Evolutionary conservation across 2,888 invertebrate genomes (phyloP).

Genomic region (Rhopalosiphum nymphaeae): DNA sequence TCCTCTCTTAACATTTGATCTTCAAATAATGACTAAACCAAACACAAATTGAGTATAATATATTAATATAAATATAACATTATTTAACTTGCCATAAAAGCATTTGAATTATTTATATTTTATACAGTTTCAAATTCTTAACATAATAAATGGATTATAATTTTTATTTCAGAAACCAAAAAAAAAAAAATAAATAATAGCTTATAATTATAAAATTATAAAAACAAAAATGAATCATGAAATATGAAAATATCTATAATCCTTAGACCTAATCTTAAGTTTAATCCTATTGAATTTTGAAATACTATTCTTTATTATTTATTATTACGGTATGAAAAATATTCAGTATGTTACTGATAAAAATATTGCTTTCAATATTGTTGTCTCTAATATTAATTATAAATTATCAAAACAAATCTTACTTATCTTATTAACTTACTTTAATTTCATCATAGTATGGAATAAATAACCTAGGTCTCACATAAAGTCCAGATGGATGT

Average conservation of each 20-base stretch:
- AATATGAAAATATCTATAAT: background rate
- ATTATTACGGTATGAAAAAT: background rate
- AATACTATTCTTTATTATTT: background rate
- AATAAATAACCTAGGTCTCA: conserved; percentile 91
- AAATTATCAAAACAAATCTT: conserved; percentile 14
- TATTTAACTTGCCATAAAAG: background rate
- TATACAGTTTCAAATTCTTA: background rate
- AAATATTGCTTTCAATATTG: background rate
- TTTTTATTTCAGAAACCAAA: background rate
- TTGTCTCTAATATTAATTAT: background rate
- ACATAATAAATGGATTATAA: background rate
- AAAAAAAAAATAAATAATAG: background rate
- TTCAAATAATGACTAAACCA: conserved; percentile 79
- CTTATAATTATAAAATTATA: background rate
- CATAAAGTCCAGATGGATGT: conserved; percentile 78
- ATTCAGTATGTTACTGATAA: background rate
- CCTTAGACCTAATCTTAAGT: background rate
- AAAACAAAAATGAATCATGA: background rate
- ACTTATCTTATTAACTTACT: conserved; percentile 71
- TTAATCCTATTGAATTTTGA: background rate
- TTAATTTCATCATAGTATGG: conserved; percentile 96
- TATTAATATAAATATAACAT: background rate
- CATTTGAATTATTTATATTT: background rate
- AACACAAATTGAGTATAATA: conserved; percentile 28
- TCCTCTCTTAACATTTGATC: conserved; percentile 86